Evolutionary conservation across 2,888 invertebrate genomes (phyloP).

Genomic region (Cheiracanthium punctorium): DNA sequence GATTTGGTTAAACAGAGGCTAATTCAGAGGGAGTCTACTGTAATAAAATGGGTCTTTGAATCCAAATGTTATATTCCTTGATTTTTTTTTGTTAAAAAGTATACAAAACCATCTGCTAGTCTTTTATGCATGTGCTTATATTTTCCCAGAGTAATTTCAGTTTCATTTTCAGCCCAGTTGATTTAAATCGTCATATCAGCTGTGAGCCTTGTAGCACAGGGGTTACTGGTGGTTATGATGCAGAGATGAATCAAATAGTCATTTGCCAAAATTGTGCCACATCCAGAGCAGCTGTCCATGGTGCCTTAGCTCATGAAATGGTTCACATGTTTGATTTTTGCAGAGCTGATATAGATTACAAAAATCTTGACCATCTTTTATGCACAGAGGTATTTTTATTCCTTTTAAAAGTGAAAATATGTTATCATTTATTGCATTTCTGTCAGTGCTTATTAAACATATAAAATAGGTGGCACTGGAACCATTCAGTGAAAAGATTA

Average conservation of each 20-base stretch:
- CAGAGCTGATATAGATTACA: constrained; percentile 89
- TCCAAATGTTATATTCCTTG: not conserved
- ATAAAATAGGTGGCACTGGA: too few species aligned
- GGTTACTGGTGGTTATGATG: constrained; percentile 94
- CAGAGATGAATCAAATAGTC: constrained; percentile 88
- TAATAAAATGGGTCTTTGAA: too few species aligned
- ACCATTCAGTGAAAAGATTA: too few species aligned
- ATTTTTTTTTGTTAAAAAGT: constrained; percentile 13
- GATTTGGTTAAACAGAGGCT: too few species aligned
- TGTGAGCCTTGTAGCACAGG: constrained; percentile 88
- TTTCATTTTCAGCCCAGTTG: constrained; percentile 88
- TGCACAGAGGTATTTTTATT: constrained; percentile 84
- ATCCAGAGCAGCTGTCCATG: constrained; percentile 83
- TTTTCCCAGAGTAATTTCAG: too few species aligned
- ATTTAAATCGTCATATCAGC: constrained; percentile 90
- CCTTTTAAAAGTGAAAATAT: too few species aligned
- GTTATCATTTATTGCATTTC: too few species aligned
- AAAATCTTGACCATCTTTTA: constrained; percentile 92
- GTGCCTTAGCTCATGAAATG: constrained; percentile 92
- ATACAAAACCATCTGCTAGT: constrained; percentile 16
- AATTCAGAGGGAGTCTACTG: too few species aligned
- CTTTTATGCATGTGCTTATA: constrained; percentile 56
- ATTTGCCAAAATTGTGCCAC: constrained; percentile 91
- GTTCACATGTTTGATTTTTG: constrained; percentile 98
- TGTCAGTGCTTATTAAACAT: too few species aligned